Evolutionary conservation across 2,797 vertebrate species (phyloP).

Genomic region (Scyliorhinus canicula): DNA sequence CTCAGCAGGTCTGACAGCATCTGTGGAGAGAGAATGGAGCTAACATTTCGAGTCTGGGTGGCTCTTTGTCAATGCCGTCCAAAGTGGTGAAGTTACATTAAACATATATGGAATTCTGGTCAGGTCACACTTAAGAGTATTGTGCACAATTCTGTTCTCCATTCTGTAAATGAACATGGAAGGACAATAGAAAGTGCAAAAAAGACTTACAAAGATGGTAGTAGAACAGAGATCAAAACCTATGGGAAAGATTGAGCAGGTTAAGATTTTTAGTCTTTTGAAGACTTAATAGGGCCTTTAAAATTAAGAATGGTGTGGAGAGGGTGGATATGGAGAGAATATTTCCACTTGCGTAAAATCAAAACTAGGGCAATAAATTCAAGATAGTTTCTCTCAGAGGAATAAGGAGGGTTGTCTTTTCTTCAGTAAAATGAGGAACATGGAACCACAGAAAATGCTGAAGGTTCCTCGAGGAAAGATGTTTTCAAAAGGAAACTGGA

Average conservation of each 20-base stretch:
- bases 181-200: not conserved
- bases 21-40: too few relatives aligned
- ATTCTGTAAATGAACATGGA: not conserved
- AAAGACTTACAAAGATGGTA: not conserved
- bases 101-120: not conserved
- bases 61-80: too few relatives aligned
- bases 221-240: not conserved
- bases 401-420: not conserved
- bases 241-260: not conserved
- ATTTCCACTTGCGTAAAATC: not conserved
- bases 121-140: not conserved
- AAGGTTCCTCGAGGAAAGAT: not conserved
- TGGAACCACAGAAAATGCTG: not conserved
- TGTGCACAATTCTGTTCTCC: not conserved
- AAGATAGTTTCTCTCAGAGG: too few relatives aligned
- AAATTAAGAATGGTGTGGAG: not conserved
- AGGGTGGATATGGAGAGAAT: not conserved
- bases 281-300: not conserved
- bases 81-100: not conserved
- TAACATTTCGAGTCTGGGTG: too few relatives aligned
- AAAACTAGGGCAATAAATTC: not conserved
- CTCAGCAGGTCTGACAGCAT: too few relatives aligned
- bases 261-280: not conserved
- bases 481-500: not conserved
- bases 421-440: not conserved